These are phyloP conservation scores for Papilio elwesi DNA, from an alignment of 2,888 invertebrate species.

Conservation along the genomic window DNA sequence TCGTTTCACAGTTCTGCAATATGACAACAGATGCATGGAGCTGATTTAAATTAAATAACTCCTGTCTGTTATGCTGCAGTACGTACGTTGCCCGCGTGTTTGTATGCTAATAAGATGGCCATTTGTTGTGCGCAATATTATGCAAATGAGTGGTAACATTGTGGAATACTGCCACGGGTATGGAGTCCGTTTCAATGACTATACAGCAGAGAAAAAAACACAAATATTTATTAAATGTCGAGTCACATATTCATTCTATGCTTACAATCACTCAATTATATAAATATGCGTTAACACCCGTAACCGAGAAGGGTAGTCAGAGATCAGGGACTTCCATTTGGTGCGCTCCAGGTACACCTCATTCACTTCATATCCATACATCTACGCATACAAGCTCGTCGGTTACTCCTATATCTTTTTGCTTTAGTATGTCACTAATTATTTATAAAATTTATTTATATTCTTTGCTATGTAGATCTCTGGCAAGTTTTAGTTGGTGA, in stretches of 20 bases:
- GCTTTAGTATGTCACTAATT: too few relatives aligned
- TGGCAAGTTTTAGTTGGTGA: too few relatives aligned
- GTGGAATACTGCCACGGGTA: slow-evolving; percentile 14
- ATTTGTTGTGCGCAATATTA: slow-evolving; percentile 21
- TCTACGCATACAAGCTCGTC: too few relatives aligned
- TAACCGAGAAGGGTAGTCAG: too few relatives aligned
- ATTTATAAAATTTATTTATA: too few relatives aligned
- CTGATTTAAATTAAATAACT: background rate
- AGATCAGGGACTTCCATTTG: too few relatives aligned
- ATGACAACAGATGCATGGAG: slow-evolving; percentile 16
- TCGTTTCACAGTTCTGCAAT: slow-evolving; percentile 5
- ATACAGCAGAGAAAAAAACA: background rate
- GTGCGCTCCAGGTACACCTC: too few relatives aligned
- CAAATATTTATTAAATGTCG: background rate
- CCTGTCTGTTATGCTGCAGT: background rate
- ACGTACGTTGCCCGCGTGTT: slow-evolving; percentile 6
- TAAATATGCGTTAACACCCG: too few relatives aligned
- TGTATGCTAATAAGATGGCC: slow-evolving; percentile 10
- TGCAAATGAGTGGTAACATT: slow-evolving; percentile 18
- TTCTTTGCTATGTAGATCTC: too few relatives aligned
- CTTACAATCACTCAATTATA: background rate
- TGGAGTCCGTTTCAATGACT: background rate
- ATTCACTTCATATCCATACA: too few relatives aligned
- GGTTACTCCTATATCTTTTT: too few relatives aligned
- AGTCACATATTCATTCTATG: background rate